Conservation (phyloP, 2,113 vertebrate species). For the Equus quagga region DNA sequence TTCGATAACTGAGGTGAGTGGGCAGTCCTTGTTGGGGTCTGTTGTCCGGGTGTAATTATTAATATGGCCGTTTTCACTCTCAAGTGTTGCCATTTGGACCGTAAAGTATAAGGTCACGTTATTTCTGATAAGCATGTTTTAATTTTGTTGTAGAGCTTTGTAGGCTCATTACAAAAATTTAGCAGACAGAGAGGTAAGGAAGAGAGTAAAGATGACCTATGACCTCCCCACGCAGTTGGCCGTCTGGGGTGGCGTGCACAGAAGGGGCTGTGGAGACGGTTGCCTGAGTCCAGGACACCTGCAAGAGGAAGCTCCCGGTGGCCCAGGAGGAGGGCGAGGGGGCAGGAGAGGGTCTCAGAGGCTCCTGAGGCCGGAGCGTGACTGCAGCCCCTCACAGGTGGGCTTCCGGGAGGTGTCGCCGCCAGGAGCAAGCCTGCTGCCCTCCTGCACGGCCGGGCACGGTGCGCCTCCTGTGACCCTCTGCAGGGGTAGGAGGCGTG, state of each 20-base stretch:
- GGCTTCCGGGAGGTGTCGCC: fast-evolving
- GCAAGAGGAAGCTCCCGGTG: not conserved
- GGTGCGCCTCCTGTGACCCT: not conserved
- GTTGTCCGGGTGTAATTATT: not conserved
- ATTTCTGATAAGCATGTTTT: not conserved
- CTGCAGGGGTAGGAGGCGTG: fast-evolving
- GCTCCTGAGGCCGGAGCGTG: not conserved
- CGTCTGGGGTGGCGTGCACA: not conserved
- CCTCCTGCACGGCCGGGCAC: fast-evolving
- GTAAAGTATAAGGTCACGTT: not conserved
- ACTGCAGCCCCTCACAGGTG: no score
- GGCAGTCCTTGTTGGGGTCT: fast-evolving
- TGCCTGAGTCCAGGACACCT: not conserved
- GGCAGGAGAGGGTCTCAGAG: not conserved
- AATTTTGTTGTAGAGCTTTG: not conserved
- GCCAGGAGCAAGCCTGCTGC: not conserved
- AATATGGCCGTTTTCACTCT: not conserved
- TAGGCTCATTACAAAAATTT: not conserved
- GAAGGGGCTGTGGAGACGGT: not conserved
- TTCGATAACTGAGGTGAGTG: not conserved
- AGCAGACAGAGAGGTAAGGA: fast-evolving
- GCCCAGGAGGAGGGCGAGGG: not conserved
- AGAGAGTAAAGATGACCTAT: not conserved
- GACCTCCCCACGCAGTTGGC: fast-evolving
- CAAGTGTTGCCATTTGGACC: fast-evolving